A percentile compares a stretch with the other conserved stretches of the same genome.
These are phyloP conservation scores for Sparidentex hasta DNA, from an alignment of 2,797 vertebrate genomes.

Conservation along the genomic window DNA sequence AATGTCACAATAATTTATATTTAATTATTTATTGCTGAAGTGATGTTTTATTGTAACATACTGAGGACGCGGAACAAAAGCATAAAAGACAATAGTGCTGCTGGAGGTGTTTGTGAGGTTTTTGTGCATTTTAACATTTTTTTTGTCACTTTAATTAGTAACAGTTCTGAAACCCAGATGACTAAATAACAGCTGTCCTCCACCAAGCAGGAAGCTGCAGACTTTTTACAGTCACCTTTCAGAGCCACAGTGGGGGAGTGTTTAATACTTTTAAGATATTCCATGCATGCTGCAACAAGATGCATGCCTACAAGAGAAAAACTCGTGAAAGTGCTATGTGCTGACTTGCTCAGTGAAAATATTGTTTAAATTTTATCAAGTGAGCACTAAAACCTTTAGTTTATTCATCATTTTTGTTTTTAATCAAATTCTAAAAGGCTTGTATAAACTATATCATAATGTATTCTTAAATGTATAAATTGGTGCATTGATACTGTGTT, in stretches of 20 bases:
- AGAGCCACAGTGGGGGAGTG: neutral
- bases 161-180: neutral
- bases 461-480: constrained; percentile 5
- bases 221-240: neutral
- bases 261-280: neutral
- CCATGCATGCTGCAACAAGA: neutral
- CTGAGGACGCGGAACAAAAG: neutral
- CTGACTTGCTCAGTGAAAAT: neutral
- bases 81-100: too few relatives aligned
- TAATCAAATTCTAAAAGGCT: neutral
- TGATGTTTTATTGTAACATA: neutral
- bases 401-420: neutral
- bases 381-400: too few relatives aligned
- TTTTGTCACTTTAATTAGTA: neutral
- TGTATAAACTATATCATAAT: neutral
- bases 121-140: too few relatives aligned
- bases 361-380: neutral
- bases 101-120: neutral
- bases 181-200: neutral
- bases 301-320: neutral
- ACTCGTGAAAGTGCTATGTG: neutral
- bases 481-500: constrained; percentile 10
- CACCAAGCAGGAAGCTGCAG: neutral
- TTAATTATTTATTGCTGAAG: neutral
- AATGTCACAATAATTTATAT: neutral